A percentile compares a stretch with the other conserved stretches of the same genome.
Conservation (phyloP, 2,797 vertebrate species). For the Ctenopoma kingsleyae region DNA sequence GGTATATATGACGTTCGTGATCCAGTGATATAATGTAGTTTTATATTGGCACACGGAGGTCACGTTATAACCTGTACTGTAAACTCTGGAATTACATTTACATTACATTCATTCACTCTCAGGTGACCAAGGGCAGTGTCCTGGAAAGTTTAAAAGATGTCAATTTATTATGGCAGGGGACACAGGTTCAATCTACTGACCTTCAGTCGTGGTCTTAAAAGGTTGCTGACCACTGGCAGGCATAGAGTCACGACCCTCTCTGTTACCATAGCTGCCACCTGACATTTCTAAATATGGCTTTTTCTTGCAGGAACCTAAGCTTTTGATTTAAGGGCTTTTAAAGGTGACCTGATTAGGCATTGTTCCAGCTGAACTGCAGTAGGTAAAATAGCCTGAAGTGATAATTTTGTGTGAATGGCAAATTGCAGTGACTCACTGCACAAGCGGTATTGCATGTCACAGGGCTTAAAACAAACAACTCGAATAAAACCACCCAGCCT, state of each 20-base stretch:
- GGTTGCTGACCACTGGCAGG: slow-evolving; percentile 56
- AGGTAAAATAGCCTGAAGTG: slow-evolving; percentile 33
- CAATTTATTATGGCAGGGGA: slow-evolving; percentile 7
- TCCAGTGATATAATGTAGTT: slow-evolving; percentile 4
- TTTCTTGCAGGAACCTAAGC: slow-evolving; percentile 39
- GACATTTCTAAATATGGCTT: slow-evolving; percentile 52
- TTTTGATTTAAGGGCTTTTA: slow-evolving; percentile 67
- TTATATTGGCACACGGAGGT: neutral
- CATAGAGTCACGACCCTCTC: slow-evolving; percentile 49
- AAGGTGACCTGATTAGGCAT: slow-evolving; percentile 69
- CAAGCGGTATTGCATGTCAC: slow-evolving; percentile 39
- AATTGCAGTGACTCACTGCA: slow-evolving; percentile 37
- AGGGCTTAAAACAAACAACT: slow-evolving; percentile 47
- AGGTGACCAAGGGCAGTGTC: slow-evolving; percentile 1
- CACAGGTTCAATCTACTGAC: slow-evolving; percentile 25
- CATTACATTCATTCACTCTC: neutral
- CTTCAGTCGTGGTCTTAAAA: slow-evolving; percentile 46
- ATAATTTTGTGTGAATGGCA: slow-evolving; percentile 44
- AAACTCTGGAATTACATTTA: slow-evolving; percentile 5
- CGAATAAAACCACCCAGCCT: neutral
- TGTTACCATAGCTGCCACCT: slow-evolving; percentile 38
- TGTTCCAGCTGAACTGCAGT: slow-evolving; percentile 46
- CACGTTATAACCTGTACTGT: neutral
- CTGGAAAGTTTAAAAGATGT: slow-evolving; percentile 8
- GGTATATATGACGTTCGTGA: slow-evolving; percentile 76